These are phyloP conservation scores for Copidosoma aretas DNA, from an alignment of 2,888 invertebrate species.

Conservation along the genomic window DNA sequence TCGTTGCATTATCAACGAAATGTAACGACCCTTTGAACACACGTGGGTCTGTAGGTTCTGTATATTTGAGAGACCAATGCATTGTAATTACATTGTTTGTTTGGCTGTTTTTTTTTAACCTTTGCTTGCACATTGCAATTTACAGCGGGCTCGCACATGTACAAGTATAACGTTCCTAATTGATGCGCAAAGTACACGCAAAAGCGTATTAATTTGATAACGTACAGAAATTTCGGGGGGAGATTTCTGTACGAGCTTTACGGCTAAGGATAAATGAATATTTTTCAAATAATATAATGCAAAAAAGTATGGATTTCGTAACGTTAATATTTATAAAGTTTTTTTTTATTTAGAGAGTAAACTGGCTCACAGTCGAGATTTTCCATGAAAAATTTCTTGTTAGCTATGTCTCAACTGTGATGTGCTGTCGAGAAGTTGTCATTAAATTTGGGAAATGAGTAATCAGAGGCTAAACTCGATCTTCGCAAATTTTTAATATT, in stretches of 20 bases:
- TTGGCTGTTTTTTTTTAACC: slow-evolving; percentile 20
- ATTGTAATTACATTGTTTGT: slow-evolving; percentile 30
- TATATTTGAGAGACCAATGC: slow-evolving; percentile 22
- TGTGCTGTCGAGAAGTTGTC: too few relatives aligned
- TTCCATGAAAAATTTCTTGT: too few relatives aligned
- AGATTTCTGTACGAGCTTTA: too few relatives aligned
- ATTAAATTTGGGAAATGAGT: too few relatives aligned
- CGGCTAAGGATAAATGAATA: too few relatives aligned
- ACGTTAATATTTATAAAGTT: too few relatives aligned
- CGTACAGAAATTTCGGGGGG: background rate
- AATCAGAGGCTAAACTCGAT: too few relatives aligned
- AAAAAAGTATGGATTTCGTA: background rate
- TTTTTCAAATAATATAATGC: too few relatives aligned
- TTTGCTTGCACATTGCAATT: slow-evolving; percentile 21
- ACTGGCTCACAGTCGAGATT: too few relatives aligned
- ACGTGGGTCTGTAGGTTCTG: slow-evolving; percentile 3
- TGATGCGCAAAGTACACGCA: background rate
- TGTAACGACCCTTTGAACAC: slow-evolving; percentile 1
- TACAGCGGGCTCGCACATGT: slow-evolving; percentile 7
- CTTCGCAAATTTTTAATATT: too few relatives aligned
- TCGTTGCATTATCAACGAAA: slow-evolving; percentile 27
- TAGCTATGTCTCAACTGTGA: too few relatives aligned
- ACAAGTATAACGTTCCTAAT: slow-evolving; percentile 12
- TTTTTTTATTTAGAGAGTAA: too few relatives aligned
- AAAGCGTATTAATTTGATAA: slow-evolving; percentile 18